Evolutionary conservation across 30 jellyfish, hydroid and myxozoan species (phyloP).

Genomic region (Hydractinia symbiolongicarpus): DNA sequence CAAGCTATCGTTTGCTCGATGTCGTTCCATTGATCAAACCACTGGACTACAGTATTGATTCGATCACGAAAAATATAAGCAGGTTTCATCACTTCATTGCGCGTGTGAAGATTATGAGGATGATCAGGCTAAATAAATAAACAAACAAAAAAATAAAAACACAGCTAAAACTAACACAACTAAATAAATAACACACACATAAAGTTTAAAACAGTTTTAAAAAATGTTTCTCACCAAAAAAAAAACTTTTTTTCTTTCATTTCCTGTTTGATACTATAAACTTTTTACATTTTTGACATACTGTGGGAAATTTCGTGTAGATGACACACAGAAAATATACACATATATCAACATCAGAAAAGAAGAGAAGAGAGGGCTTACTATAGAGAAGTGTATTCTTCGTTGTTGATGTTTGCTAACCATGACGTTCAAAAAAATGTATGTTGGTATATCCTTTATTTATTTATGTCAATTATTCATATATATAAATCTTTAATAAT

Average conservation of each 20-base stretch:
- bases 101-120: constrained; percentile 52
- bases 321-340: background rate
- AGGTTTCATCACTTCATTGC: constrained; percentile 95
- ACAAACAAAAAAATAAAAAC: background rate
- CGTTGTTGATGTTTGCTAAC: constrained; percentile 9
- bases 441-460: too few species aligned
- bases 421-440: background rate
- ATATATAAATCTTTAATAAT: too few species aligned
- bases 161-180: too few species aligned
- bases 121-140: constrained; percentile 64
- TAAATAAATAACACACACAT: too few species aligned
- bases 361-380: background rate
- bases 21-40: constrained; percentile 99
- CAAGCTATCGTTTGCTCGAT: constrained; percentile 98
- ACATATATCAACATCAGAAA: background rate
- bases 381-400: constrained; percentile 16
- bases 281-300: too few species aligned
- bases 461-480: too few species aligned
- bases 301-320: too few species aligned
- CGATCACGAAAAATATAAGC: constrained; percentile 96
- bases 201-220: too few species aligned
- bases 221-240: too few species aligned
- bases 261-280: too few species aligned
- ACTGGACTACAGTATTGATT: constrained; percentile 83
- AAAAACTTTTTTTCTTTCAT: too few species aligned